A percentile compares a stretch with the other conserved stretches of the same genome.
These are phyloP conservation scores for Ypsolopha scabrella DNA, from an alignment of 2,888 invertebrate species.

Conservation along the genomic window DNA sequence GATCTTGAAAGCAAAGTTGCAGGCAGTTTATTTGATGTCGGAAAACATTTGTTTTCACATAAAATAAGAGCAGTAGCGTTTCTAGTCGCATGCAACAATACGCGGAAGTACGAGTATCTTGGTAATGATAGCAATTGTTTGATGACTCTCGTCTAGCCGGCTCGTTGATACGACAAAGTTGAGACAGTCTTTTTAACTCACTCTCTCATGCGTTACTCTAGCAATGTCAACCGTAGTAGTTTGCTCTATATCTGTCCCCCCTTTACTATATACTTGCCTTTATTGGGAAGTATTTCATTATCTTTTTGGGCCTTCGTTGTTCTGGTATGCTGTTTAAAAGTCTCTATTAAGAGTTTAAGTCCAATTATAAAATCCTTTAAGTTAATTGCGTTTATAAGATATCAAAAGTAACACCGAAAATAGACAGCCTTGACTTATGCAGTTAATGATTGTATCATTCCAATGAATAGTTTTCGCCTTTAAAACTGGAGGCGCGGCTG, in stretches of 20 bases:
- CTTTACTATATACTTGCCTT: too few relatives aligned
- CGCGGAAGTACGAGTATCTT: constrained; percentile 37
- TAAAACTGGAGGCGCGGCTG: background rate
- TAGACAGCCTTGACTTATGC: constrained; percentile 37
- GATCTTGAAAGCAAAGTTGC: too few relatives aligned
- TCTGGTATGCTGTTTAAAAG: too few relatives aligned
- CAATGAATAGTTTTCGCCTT: constrained; percentile 2
- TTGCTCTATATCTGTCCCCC: too few relatives aligned
- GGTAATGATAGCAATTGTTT: constrained; percentile 34
- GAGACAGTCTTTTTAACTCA: constrained; percentile 18
- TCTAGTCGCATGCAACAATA: constrained; percentile 21
- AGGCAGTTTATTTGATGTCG: too few relatives aligned
- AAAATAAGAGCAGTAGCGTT: constrained; percentile 6
- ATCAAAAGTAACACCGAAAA: background rate
- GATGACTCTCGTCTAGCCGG: constrained; percentile 38
- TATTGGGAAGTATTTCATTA: too few relatives aligned
- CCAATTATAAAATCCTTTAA: too few relatives aligned
- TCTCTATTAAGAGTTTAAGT: too few relatives aligned
- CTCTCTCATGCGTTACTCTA: constrained; percentile 12
- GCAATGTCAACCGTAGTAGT: too few relatives aligned
- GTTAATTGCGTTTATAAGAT: too few relatives aligned
- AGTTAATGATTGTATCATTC: constrained; percentile 33
- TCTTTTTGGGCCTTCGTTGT: too few relatives aligned
- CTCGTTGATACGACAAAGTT: constrained; percentile 25
- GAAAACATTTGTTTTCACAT: background rate